Conservation (phyloP, 2,113 vertebrate species). For the Heterotis niloticus region DNA sequence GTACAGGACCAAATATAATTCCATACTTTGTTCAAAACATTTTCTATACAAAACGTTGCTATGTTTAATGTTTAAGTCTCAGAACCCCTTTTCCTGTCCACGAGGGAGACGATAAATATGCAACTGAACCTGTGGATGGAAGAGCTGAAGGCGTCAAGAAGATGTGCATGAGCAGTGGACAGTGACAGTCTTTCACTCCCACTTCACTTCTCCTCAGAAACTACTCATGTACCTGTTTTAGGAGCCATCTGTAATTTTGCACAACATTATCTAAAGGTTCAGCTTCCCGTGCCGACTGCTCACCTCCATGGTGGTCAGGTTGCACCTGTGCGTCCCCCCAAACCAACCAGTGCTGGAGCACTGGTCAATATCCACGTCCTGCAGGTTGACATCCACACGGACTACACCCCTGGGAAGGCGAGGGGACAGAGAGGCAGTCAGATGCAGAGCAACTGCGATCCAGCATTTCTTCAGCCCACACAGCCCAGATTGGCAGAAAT, state of each 20-base stretch:
- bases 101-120: too few species aligned
- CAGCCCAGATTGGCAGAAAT: too few species aligned
- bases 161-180: too few species aligned
- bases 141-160: too few species aligned
- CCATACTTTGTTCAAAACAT: neutral
- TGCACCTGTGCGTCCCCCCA: slow-evolving; percentile 90
- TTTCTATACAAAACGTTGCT: neutral
- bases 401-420: slow-evolving; percentile 77
- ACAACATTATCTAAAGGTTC: neutral
- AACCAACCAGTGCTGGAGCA: slow-evolving; percentile 94
- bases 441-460: neutral
- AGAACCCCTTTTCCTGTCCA: too few species aligned
- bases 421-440: neutral
- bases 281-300: slow-evolving; percentile 30
- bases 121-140: too few species aligned
- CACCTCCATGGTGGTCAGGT: slow-evolving; percentile 92
- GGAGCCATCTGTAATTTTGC: neutral
- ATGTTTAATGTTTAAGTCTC: neutral
- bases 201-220: too few species aligned
- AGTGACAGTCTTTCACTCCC: too few species aligned
- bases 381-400: slow-evolving; percentile 89
- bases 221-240: neutral
- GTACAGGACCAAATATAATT: neutral
- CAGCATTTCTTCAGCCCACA: neutral
- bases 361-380: slow-evolving; percentile 95